phyloP scores from a whole-genome alignment of 2,888 invertebrate genomes.

The Smittia aterrima region DNA sequence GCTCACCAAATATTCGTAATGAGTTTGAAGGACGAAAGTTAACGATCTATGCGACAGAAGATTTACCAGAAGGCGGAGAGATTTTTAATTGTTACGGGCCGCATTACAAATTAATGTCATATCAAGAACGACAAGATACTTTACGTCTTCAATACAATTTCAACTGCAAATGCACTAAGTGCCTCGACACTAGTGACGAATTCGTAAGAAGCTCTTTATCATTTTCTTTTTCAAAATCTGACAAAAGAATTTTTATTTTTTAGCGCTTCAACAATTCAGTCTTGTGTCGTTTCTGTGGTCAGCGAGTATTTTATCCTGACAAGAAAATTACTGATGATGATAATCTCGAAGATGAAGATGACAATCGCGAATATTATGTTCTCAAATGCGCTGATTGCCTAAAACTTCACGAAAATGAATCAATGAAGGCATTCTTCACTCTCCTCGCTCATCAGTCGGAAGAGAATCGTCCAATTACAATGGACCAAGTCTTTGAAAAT shows the following conservation, averaged over 20 bases:
- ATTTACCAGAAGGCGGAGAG: constrained; percentile 66
- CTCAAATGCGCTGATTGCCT: constrained; percentile 21
- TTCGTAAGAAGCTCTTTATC: constrained; percentile 19
- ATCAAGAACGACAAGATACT: constrained; percentile 58
- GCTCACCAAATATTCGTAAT: constrained; percentile 76
- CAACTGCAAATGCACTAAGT: constrained; percentile 32
- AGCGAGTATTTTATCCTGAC: constrained; percentile 32
- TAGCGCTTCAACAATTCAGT: constrained; percentile 34
- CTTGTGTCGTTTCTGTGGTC: constrained; percentile 20
- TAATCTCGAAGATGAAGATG: background rate
- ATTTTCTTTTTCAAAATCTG: background rate
- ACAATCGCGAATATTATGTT: background rate
- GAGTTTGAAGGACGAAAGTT: constrained; percentile 70
- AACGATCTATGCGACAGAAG: constrained; percentile 66
- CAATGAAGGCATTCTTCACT: constrained; percentile 31
- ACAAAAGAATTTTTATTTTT: background rate
- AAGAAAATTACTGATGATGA: constrained; percentile 11
- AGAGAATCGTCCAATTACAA: constrained; percentile 6
- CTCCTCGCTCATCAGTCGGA: constrained; percentile 33
- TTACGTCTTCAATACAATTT: constrained; percentile 35
- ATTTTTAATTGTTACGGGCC: constrained; percentile 85
- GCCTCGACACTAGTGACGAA: constrained; percentile 24
- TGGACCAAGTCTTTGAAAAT: constrained; percentile 23
- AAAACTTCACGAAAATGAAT: constrained; percentile 29
- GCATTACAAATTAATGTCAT: constrained; percentile 65